A percentile compares a stretch with the other conserved stretches of the same genome.
phyloP scores from a whole-genome alignment of 1,140 invertebrate species.

The Copidosoma floridanum region DNA sequence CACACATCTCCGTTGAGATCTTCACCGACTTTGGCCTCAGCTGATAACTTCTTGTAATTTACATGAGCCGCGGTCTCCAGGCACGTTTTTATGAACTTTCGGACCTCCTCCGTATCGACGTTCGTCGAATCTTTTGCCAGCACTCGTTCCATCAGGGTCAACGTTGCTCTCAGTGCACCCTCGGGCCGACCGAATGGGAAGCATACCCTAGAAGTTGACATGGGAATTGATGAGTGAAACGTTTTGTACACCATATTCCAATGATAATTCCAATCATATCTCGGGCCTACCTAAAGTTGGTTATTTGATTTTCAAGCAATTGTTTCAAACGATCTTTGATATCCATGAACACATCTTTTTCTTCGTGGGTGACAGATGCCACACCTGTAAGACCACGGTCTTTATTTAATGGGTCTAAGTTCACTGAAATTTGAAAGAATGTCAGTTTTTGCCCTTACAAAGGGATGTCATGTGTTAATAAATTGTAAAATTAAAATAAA shows the following conservation, averaged over 20 bases:
- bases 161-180: constrained; percentile 92
- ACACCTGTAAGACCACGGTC: too few relatives aligned
- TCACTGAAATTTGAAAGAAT: too few relatives aligned
- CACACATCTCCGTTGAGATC: constrained; percentile 80
- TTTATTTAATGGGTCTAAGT: too few relatives aligned
- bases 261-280: too few relatives aligned
- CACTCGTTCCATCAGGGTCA: constrained; percentile 93
- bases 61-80: constrained; percentile 96
- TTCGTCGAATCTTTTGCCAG: constrained; percentile 99
- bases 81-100: constrained; percentile 93
- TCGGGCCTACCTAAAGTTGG: constrained; percentile 98
- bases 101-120: constrained; percentile 94
- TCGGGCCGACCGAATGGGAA: constrained; percentile 99
- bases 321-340: constrained; percentile 93
- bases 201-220: constrained; percentile 72
- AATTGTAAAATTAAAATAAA: too few relatives aligned
- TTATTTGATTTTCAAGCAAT: constrained; percentile 96
- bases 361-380: constrained; percentile 94
- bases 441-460: too few relatives aligned
- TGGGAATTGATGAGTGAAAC: too few relatives aligned
- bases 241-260: too few relatives aligned
- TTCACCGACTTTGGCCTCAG: constrained; percentile 96
- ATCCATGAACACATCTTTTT: constrained; percentile 97
- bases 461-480: too few relatives aligned
- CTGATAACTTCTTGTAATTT: constrained; percentile 94